Percentiles rank a stretch among this genome's conserved stretches.
These are phyloP conservation scores for Ophraella communa DNA, from an alignment of 2,888 invertebrate species.

Conservation along the genomic window DNA sequence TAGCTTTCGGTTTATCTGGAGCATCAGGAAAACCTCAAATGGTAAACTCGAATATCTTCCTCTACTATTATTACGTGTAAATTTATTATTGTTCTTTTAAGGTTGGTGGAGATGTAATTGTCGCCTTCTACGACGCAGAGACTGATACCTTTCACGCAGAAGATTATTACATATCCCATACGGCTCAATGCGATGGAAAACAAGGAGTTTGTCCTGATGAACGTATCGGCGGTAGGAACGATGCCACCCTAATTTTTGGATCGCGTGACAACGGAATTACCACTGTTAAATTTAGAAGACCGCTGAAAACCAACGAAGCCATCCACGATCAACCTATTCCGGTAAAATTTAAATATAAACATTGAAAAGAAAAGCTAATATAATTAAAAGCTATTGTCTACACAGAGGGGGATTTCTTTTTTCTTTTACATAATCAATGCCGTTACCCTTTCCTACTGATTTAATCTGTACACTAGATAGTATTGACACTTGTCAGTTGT, in stretches of 20 bases:
- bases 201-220: constrained; percentile 87
- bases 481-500: too few species aligned
- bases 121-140: constrained; percentile 74
- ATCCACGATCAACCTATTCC: constrained; percentile 66
- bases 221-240: constrained; percentile 72
- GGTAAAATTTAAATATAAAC: constrained; percentile 47
- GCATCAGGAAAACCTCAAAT: constrained; percentile 76
- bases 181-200: constrained; percentile 82
- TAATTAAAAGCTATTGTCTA: too few species aligned
- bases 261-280: constrained; percentile 82
- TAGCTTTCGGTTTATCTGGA: constrained; percentile 87
- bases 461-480: too few species aligned
- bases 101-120: constrained; percentile 81
- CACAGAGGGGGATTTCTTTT: too few species aligned
- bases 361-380: too few species aligned
- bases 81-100: too few species aligned
- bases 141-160: constrained; percentile 73
- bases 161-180: constrained; percentile 84
- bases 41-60: constrained; percentile 58
- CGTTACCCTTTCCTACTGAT: too few species aligned
- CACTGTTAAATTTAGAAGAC: constrained; percentile 83
- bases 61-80: too few species aligned
- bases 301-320: constrained; percentile 77
- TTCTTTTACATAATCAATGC: too few species aligned
- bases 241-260: constrained; percentile 74